phyloP scores from a whole-genome alignment of 2,113 vertebrate genomes.

The Micronycteris hirsuta region DNA sequence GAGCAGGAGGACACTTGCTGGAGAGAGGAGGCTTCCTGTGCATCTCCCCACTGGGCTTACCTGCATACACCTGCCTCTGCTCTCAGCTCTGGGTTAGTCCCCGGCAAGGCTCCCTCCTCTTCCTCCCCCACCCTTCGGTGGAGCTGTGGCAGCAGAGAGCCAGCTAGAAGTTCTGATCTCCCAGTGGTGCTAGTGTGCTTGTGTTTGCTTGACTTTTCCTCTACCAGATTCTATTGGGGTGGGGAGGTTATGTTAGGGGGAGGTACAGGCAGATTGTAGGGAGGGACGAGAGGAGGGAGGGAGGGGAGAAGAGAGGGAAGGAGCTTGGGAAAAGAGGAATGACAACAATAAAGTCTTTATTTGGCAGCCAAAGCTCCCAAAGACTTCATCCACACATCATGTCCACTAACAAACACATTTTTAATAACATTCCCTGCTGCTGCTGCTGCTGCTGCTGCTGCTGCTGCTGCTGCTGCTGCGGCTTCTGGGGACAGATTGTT shows the following conservation, averaged over 20 bases:
- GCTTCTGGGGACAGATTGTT: constrained; percentile 52
- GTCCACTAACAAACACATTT: constrained; percentile 73
- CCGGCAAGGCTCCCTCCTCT: constrained; percentile 58
- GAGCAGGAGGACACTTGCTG: background rate
- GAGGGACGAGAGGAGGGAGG: constrained; percentile 49
- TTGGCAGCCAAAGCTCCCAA: constrained; percentile 79
- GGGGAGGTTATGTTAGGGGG: constrained; percentile 78
- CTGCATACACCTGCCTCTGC: constrained; percentile 81
- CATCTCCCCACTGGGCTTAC: constrained; percentile 74
- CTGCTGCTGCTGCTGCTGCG: constrained; percentile 64
- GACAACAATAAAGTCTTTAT: constrained; percentile 85
- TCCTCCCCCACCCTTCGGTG: constrained; percentile 58
- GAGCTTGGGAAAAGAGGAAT: constrained; percentile 71
- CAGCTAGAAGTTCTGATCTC: constrained; percentile 51
- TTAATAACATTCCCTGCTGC: constrained; percentile 75
- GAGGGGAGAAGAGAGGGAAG: constrained; percentile 57
- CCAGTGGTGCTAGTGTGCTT: constrained; percentile 29
- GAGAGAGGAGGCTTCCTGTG: background rate
- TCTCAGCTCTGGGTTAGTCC: constrained; percentile 71
- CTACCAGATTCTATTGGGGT: constrained; percentile 65
- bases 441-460: constrained; percentile 4
- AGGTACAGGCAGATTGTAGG: constrained; percentile 63
- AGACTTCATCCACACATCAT: constrained; percentile 73
- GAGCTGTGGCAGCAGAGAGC: constrained; percentile 63
- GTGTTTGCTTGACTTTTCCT: constrained; percentile 74